Evolutionary conservation across 2,888 invertebrate species (phyloP).

Genomic region (Plutella xylostella): DNA sequence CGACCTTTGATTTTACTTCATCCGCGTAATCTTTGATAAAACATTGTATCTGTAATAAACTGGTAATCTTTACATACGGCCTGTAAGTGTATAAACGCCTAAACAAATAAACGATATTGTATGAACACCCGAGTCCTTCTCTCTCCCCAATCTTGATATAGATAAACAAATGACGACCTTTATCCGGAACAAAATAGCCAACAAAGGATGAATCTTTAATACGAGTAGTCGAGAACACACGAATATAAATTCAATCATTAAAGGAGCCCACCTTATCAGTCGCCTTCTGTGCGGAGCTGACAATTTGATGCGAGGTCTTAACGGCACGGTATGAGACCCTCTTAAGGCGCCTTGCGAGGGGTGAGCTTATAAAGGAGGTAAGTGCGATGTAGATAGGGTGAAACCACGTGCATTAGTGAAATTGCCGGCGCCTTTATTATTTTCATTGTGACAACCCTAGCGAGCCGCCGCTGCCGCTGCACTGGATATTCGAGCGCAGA

Average conservation of each 20-base stretch:
- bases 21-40: slow-evolving; percentile 11
- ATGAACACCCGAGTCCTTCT: too few relatives aligned
- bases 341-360: slow-evolving; percentile 50
- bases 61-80: slow-evolving; percentile 41
- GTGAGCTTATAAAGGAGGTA: slow-evolving; percentile 33
- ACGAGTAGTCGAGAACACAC: too few relatives aligned
- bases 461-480: too few relatives aligned
- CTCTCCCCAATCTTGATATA: too few relatives aligned
- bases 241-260: slow-evolving; percentile 9
- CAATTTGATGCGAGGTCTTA: slow-evolving; percentile 42
- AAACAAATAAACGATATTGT: slow-evolving; percentile 50
- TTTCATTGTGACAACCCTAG: slow-evolving; percentile 45
- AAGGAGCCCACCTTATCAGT: not conserved
- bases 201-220: too few relatives aligned
- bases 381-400: slow-evolving; percentile 61
- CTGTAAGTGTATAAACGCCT: slow-evolving; percentile 57
- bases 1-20: slow-evolving; percentile 13
- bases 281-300: slow-evolving; percentile 36
- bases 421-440: slow-evolving; percentile 67
- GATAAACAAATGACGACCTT: too few relatives aligned
- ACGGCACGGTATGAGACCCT: slow-evolving; percentile 42
- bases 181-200: too few relatives aligned
- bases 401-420: slow-evolving; percentile 69
- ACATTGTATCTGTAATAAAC: slow-evolving; percentile 29
- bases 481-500: not conserved